phyloP scores from a whole-genome alignment of 2,888 invertebrate genomes.

The Sphaeridia pumilis region DNA sequence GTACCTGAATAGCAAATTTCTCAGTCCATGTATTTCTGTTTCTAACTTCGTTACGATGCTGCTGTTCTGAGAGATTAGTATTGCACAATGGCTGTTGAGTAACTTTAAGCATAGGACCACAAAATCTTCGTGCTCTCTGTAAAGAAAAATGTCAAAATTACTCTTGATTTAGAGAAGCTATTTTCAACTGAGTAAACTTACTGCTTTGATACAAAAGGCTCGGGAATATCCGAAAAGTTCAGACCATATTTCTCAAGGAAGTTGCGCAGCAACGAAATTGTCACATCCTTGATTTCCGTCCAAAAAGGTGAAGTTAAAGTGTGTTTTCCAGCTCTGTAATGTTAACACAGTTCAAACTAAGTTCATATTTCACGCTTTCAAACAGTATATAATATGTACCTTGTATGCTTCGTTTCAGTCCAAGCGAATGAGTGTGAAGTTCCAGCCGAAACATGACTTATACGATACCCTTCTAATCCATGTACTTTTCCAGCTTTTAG shows the following conservation, averaged over 20 bases:
- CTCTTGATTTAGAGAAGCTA: neutral
- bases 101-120: slow-evolving; percentile 48
- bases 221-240: slow-evolving; percentile 41
- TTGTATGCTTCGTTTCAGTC: slow-evolving; percentile 40
- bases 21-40: slow-evolving; percentile 45
- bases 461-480: slow-evolving; percentile 45
- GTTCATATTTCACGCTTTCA: too few relatives aligned
- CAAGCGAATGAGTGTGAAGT: slow-evolving; percentile 53
- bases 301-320: slow-evolving; percentile 44
- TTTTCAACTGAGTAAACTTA: slow-evolving; percentile 29
- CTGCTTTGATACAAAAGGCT: slow-evolving; percentile 43
- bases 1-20: slow-evolving; percentile 48
- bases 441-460: slow-evolving; percentile 53
- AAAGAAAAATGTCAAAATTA: slow-evolving; percentile 17
- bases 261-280: slow-evolving; percentile 46
- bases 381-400: too few relatives aligned
- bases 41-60: slow-evolving; percentile 45
- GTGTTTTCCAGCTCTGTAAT: neutral
- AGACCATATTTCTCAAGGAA: slow-evolving; percentile 50
- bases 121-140: slow-evolving; percentile 48
- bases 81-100: slow-evolving; percentile 48
- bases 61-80: slow-evolving; percentile 44
- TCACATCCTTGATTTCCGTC: slow-evolving; percentile 50
- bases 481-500: slow-evolving; percentile 48
- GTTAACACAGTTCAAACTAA: too few relatives aligned